A percentile compares a stretch with the other conserved stretches of the same genome.
phyloP scores from a whole-genome alignment of 2,797 vertebrate species.

The Acrossocheilus fasciatus region DNA sequence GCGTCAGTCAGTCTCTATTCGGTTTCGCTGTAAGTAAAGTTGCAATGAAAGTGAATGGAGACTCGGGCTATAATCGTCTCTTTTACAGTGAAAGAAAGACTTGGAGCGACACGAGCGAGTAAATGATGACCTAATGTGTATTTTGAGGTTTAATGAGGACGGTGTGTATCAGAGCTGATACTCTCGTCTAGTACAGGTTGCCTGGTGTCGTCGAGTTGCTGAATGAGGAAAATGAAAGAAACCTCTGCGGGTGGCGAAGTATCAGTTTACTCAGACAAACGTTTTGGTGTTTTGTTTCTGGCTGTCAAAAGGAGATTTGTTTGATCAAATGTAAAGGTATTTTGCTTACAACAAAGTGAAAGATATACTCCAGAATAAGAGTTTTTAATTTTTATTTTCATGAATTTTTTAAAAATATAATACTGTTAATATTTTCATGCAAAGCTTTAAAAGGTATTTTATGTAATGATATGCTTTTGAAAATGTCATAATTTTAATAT shows the following conservation, averaged over 20 bases:
- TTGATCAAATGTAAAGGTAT: slow-evolving; percentile 31
- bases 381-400: background rate
- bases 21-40: background rate
- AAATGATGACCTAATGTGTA: background rate
- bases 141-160: slow-evolving; percentile 38
- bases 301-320: slow-evolving; percentile 58
- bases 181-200: slow-evolving; percentile 61
- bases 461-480: no score
- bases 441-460: no score
- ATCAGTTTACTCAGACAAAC: slow-evolving; percentile 65
- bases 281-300: slow-evolving; percentile 57
- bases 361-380: slow-evolving; percentile 20
- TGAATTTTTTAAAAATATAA: background rate
- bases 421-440: background rate
- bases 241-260: slow-evolving; percentile 66
- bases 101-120: background rate
- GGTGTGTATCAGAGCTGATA: slow-evolving; percentile 53
- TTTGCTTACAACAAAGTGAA: slow-evolving; percentile 17
- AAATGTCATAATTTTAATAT: no score
- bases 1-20: background rate
- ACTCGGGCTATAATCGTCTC: background rate
- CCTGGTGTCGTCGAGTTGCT: slow-evolving; percentile 66
- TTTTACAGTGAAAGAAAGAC: background rate
- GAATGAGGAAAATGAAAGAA: slow-evolving; percentile 57
- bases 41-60: background rate